A percentile compares a stretch with the other conserved stretches of the same genome.
Evolutionary conservation across 2,113 vertebrate species (phyloP).

Genomic region (Pollimyrus isidori): DNA sequence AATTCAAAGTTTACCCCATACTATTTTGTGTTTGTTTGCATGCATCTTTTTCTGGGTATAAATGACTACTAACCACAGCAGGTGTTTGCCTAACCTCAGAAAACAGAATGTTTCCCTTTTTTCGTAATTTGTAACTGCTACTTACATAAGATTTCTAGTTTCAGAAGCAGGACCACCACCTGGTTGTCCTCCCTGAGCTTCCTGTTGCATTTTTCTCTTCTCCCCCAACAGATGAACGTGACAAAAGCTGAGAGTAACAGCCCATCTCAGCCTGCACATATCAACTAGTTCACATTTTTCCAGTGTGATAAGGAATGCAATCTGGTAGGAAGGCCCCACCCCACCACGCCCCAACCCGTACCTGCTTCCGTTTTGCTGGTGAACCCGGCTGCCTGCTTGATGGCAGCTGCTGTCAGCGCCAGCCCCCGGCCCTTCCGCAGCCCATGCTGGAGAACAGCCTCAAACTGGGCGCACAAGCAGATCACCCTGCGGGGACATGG

Average conservation of each 20-base stretch:
- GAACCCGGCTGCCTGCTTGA: slow-evolving; percentile 92
- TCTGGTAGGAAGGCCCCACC: background rate
- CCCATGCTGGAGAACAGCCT: slow-evolving; percentile 88
- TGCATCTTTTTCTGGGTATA: background rate
- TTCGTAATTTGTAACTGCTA: slow-evolving; percentile 20
- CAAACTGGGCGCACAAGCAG: slow-evolving; percentile 94
- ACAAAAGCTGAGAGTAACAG: too few relatives aligned
- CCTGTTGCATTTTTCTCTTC: slow-evolving; percentile 38
- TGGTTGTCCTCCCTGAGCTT: slow-evolving; percentile 26
- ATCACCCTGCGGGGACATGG: slow-evolving; percentile 75
- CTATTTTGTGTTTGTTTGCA: slow-evolving; percentile 15
- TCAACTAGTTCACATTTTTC: background rate
- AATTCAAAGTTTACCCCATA: background rate
- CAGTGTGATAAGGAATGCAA: background rate
- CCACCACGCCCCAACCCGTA: slow-evolving; percentile 30
- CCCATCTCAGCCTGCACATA: background rate
- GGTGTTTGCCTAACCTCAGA: slow-evolving; percentile 31
- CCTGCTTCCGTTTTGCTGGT: slow-evolving; percentile 86
- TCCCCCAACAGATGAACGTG: slow-evolving; percentile 20
- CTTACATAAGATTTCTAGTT: slow-evolving; percentile 42
- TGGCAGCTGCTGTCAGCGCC: slow-evolving; percentile 85
- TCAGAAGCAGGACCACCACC: slow-evolving; percentile 36
- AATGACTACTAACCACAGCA: slow-evolving; percentile 24
- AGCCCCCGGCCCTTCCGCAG: slow-evolving; percentile 83
- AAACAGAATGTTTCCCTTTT: slow-evolving; percentile 36